A percentile compares a stretch with the other conserved stretches of the same genome.
Evolutionary conservation across 2,888 invertebrate genomes (phyloP).

Genomic region (Phragmatobia fuliginosa): DNA sequence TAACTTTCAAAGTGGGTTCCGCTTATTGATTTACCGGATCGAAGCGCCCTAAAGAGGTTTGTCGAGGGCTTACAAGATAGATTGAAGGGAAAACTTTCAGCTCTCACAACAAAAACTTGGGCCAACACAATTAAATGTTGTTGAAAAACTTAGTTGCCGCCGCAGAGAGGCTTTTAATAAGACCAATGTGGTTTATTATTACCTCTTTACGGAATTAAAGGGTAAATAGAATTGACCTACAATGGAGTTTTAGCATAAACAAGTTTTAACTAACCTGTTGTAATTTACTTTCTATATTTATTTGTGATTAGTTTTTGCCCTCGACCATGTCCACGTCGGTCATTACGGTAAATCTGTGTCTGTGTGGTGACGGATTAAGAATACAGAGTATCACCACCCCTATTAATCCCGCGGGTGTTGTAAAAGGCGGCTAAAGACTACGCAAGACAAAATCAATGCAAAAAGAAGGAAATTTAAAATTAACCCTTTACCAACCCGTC

Average conservation of each 20-base stretch:
- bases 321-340: too few relatives aligned
- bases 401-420: too few relatives aligned
- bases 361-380: too few relatives aligned
- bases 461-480: too few relatives aligned
- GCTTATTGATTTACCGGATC: slow-evolving; percentile 71
- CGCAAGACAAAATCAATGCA: too few relatives aligned
- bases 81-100: slow-evolving; percentile 54
- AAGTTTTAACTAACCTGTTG: neutral
- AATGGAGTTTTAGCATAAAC: neutral
- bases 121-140: slow-evolving; percentile 52
- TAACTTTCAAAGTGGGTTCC: slow-evolving; percentile 66
- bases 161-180: slow-evolving; percentile 18
- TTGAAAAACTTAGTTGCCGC: slow-evolving; percentile 39
- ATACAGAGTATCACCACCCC: too few relatives aligned
- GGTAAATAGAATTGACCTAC: slow-evolving; percentile 1
- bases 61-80: slow-evolving; percentile 56
- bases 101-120: slow-evolving; percentile 46
- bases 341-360: too few relatives aligned
- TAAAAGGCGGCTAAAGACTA: too few relatives aligned
- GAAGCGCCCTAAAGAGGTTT: slow-evolving; percentile 66
- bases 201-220: slow-evolving; percentile 7
- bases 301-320: neutral
- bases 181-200: slow-evolving; percentile 7
- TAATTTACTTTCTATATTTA: neutral
- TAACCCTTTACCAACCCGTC: too few relatives aligned